phyloP scores from a whole-genome alignment of 2,797 vertebrate genomes.

The Onychomys torridus region DNA sequence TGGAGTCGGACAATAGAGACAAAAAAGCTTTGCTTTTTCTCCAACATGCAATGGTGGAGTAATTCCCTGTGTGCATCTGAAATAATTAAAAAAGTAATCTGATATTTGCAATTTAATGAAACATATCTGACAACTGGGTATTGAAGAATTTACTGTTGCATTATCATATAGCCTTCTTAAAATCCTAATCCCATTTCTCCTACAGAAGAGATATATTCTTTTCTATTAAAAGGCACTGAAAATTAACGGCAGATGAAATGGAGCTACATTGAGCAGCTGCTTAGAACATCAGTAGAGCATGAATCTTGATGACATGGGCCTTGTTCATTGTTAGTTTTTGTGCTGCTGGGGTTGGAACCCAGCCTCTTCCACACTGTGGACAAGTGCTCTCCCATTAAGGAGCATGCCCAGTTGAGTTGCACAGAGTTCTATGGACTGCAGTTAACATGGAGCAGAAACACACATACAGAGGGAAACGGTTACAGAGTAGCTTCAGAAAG shows the following conservation, averaged over 20 bases:
- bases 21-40: constrained; percentile 43
- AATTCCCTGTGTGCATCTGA: constrained; percentile 59
- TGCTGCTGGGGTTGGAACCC: not conserved
- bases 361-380: not conserved
- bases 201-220: constrained; percentile 37
- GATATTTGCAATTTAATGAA: constrained; percentile 70
- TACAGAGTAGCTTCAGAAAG: not conserved
- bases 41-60: not conserved
- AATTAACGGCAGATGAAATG: constrained; percentile 33
- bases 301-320: not conserved
- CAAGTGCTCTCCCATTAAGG: not conserved
- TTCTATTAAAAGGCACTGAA: constrained; percentile 28
- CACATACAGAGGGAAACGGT: not conserved
- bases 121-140: constrained; percentile 66
- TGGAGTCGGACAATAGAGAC: constrained; percentile 22
- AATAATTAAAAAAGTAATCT: constrained; percentile 77
- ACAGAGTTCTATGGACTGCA: not conserved
- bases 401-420: not conserved
- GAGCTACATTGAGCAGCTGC: not conserved
- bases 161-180: constrained; percentile 63
- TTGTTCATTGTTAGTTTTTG: not conserved
- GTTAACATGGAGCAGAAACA: not conserved
- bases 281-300: not conserved
- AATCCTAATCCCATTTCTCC: constrained; percentile 54
- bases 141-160: constrained; percentile 59